Evolutionary conservation across 2,113 vertebrate species (phyloP), one percentile per base, ranked within the genome.

Genomic region (Oryzias woworae): DNA sequence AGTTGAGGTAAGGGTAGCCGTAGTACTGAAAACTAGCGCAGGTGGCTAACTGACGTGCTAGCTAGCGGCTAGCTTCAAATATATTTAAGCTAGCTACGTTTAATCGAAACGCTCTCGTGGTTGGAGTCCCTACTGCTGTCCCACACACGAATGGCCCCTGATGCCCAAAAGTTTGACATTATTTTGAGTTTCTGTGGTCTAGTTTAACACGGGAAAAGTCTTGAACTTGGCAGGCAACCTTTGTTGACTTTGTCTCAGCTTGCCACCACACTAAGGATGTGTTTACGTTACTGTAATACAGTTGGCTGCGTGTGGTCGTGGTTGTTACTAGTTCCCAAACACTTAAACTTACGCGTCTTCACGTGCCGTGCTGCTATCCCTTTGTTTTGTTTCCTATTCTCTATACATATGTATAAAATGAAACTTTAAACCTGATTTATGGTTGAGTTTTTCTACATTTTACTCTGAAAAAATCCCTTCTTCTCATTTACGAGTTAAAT

Each of bases 61-160:
- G 62, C 75, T 85, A 81, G 76, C 74, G 1, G 43, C 64, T 87
- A 86, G 85, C 79, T 64, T 18, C 14, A 41, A 17, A 24, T 74
- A 68, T 72, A 58, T 62, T 13, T 54, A 77, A 77, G 84, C 75
- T 81, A 82, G 70, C 74, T 83, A 81, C 77, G 79, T 78, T 85
- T 66, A 69, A 61, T 69, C 66, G 71, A 78, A 61, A 70, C 67
- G 81, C 76, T 66, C 75, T 78, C 71, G 51, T 26, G 71, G 75
- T 66, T 76, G 51, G 53, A 56, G 82, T 76, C 69, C 69, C 58
- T 50, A 0, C 45, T n/a, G 60, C 49, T 53, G 62, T 68, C 58
- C 45, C 52, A 36, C 23, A 44, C 45, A 45, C 31, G 17, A 10
- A 62, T 55, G 44, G 36, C 52, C 2, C 53, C 20, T 41, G 52